Percentiles rank a stretch among this genome's conserved stretches.
phyloP scores from a whole-genome alignment of 2,888 invertebrate species.

The Patella caerulea region DNA sequence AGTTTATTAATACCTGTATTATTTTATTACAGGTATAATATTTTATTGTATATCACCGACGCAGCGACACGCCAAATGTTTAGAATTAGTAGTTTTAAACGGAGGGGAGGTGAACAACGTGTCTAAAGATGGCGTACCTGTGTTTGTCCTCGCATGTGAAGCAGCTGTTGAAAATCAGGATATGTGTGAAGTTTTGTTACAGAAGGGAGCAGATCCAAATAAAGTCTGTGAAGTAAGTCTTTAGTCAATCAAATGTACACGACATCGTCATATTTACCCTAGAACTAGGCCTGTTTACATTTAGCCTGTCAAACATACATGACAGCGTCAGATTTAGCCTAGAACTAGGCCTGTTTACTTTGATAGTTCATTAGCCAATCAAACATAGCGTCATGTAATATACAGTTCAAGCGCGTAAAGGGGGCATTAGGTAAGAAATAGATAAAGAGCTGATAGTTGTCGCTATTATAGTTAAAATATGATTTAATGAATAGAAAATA shows the following conservation, averaged over 20 bases:
- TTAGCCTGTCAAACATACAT: no score
- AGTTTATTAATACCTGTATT: not conserved
- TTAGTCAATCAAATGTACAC: not conserved
- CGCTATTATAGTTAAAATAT: no score
- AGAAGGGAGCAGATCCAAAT: constrained; percentile 69
- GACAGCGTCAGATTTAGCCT: no score
- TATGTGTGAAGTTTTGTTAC: constrained; percentile 65
- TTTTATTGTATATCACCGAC: constrained; percentile 70
- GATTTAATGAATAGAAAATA: no score
- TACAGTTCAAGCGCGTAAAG: no score
- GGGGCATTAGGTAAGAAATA: no score
- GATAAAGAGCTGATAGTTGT: no score
- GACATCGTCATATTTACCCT: no score
- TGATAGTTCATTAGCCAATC: no score
- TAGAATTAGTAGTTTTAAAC: constrained; percentile 66
- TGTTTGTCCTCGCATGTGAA: constrained; percentile 69
- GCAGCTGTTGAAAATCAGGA: constrained; percentile 69
- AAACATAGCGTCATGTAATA: no score
- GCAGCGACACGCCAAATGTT: constrained; percentile 68
- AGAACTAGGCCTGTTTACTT: no score
- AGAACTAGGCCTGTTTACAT: no score
- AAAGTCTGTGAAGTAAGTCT: constrained; percentile 60
- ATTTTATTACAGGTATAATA: constrained; percentile 60
- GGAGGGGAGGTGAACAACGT: constrained; percentile 70
- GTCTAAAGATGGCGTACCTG: constrained; percentile 66